Conservation (phyloP, 2,888 invertebrate genomes). For the Eremobia ochroleuca region DNA sequence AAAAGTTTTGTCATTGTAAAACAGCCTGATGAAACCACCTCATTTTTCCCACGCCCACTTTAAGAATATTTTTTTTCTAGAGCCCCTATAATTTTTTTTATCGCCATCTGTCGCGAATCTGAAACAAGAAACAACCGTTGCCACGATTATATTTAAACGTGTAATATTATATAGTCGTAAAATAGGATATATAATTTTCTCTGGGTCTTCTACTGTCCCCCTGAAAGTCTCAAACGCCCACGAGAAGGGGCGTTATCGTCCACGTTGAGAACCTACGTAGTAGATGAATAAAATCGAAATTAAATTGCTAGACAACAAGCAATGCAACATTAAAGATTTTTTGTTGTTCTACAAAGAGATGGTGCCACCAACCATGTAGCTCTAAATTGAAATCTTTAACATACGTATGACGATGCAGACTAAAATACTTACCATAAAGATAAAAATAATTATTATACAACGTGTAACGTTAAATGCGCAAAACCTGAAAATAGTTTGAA, state of each 20-base stretch:
- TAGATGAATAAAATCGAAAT: neutral
- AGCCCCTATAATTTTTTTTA: neutral
- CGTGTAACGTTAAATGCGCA: too few relatives aligned
- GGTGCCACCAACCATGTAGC: slow-evolving; percentile 3
- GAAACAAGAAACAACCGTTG: neutral
- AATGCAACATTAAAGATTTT: neutral
- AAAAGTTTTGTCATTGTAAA: neutral
- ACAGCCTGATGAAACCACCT: too few relatives aligned
- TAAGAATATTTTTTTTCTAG: neutral
- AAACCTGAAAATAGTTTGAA: too few relatives aligned
- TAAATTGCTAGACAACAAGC: neutral
- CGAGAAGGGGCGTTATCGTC: neutral
- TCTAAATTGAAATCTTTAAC: neutral
- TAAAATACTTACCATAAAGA: neutral
- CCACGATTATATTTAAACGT: neutral
- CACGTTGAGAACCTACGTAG: neutral
- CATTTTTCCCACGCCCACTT: too few relatives aligned
- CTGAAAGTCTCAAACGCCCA: neutral
- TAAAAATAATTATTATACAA: slow-evolving; percentile 16
- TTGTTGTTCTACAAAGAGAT: neutral
- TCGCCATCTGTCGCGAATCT: neutral
- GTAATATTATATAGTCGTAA: neutral
- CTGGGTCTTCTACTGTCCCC: neutral
- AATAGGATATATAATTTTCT: neutral
- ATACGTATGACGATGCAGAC: neutral